These are phyloP conservation scores for Aplysia californica DNA, from an alignment of 1,140 invertebrate species.

Conservation along the genomic window DNA sequence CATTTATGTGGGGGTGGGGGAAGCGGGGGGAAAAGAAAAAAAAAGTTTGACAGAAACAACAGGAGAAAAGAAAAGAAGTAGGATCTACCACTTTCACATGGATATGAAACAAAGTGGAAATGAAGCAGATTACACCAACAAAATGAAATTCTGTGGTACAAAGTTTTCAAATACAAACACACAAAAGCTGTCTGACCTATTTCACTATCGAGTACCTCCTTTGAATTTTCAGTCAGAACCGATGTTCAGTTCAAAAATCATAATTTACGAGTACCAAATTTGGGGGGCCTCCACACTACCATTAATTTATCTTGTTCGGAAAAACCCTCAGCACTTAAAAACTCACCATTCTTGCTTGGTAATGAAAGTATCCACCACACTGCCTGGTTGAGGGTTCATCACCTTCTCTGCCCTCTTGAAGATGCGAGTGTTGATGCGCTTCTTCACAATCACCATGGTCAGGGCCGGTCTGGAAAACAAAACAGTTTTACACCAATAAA, in stretches of 20 bases:
- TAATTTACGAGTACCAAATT: no score
- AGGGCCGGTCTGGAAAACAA: conserved; percentile 72
- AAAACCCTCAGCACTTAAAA: no score
- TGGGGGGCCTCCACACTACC: no score
- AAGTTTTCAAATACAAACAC: not conserved
- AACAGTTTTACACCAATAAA: no score
- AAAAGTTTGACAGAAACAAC: not conserved
- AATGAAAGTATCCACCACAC: conserved; percentile 82
- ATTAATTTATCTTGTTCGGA: no score
- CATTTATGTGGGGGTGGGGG: no score
- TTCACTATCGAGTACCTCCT: not conserved
- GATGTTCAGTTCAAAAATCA: not conserved
- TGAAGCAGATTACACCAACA: not conserved
- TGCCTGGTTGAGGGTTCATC: conserved; percentile 74
- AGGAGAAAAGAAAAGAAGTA: not conserved
- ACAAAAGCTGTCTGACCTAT: not conserved
- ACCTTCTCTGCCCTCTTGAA: conserved; percentile 36
- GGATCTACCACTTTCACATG: not conserved
- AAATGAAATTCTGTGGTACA: not conserved
- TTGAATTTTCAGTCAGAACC: not conserved
- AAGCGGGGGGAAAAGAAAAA: conserved; percentile 12
- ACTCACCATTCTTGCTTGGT: conserved; percentile 77
- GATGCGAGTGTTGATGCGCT: conserved; percentile 87
- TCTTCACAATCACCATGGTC: conserved; percentile 87
- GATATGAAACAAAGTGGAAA: not conserved